Evolutionary conservation across 2,888 invertebrate genomes (phyloP).

Genomic region (Rotaria magnacalcarata): DNA sequence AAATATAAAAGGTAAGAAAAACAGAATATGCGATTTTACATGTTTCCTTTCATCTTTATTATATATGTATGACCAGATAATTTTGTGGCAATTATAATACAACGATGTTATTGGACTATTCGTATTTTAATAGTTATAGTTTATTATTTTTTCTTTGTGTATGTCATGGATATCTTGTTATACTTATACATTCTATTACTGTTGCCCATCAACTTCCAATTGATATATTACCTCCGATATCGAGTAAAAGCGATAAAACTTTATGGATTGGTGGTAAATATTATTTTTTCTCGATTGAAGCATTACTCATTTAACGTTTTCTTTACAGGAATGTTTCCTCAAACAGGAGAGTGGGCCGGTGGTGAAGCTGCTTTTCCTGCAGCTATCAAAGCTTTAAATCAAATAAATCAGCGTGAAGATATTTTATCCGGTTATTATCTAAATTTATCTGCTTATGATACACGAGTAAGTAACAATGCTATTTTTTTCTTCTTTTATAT

Average conservation of each 20-base stretch:
- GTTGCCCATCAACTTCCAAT: not conserved
- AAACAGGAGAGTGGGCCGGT: conserved; percentile 62
- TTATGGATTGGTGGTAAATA: conserved; percentile 30
- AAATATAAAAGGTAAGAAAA: not conserved
- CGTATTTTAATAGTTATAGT: not conserved
- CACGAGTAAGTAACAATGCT: conserved; percentile 70
- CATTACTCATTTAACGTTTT: not conserved
- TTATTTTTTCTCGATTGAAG: no score
- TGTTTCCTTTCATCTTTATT: no score
- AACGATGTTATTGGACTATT: conserved; percentile 11
- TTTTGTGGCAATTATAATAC: not conserved
- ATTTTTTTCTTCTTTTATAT: not conserved
- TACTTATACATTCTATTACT: not conserved
- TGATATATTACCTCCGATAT: not conserved
- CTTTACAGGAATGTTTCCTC: not conserved
- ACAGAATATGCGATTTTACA: not conserved
- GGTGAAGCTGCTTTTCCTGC: conserved; percentile 97
- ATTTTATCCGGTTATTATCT: conserved; percentile 84
- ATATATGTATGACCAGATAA: not conserved
- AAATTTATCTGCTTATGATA: conserved; percentile 87
- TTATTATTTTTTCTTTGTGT: not conserved
- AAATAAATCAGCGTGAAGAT: conserved; percentile 82
- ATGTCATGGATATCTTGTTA: not conserved
- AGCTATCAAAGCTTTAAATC: conserved; percentile 86
- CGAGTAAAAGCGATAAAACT: not conserved